Evolutionary conservation across 2,113 vertebrate genomes (phyloP), one percentile per base, ranked within the genome.

Genomic region (Tachycineta bicolor): DNA sequence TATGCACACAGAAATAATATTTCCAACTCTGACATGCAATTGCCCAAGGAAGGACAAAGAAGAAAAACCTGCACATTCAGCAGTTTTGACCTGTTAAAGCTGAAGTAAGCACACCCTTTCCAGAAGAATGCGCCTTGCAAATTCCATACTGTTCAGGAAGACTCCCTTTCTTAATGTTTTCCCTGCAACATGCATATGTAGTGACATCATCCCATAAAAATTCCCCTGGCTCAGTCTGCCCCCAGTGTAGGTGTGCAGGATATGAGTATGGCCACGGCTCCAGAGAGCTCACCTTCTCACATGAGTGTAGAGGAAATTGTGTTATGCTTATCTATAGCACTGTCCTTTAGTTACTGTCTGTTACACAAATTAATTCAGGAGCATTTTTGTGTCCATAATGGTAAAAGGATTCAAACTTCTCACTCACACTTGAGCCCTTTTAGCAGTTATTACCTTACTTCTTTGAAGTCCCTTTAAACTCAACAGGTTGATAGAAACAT

Each of bases 191-290:
- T n/a, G 28, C 19, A 22, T 22, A 5, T 5, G 17, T 37, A 60
- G 39, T 69, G 71, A 67, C 5, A 6, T 73, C 28, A 77, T 69
- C 24, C 26, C 64, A 60, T 21, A 64, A 89, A 63, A 69, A 86
- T 41, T 81, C n/a, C 39, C 21, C 18, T 3, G 4, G n/a, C 46
- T 93, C 50, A 44, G 1, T 44, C 46, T 74, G 25, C 13, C 86
- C 67, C 53, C 1, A 1, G 41, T 31, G 71, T 60, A 77, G 41
- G 31, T 49, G 58, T 6, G 4, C 39, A 82, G 67, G 55, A 29
- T 58, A 5, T 33, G 31, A 78, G 26, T 23, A 34, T 29, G 46
- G 70, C 33, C 52, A 23, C 0, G 0, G 2, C 8, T n/a, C 3
- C 62, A 68, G 33, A 24, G 20, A 67, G 16, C 39, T 76, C 8